Conservation (phyloP, 2,888 invertebrate species). For the Troides oblongomaculatus region DNA sequence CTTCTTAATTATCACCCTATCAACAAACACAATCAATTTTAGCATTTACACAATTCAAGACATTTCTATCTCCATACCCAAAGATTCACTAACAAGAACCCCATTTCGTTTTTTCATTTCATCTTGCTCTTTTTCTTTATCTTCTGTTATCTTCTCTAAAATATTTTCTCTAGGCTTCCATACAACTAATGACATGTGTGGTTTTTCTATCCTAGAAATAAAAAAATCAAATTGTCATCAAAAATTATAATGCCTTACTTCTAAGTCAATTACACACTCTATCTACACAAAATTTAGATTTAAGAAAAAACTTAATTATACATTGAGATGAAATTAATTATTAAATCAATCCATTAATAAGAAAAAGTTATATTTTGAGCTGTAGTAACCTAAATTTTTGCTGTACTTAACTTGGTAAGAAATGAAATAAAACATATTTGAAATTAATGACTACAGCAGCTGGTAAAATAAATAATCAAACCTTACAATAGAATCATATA, state of each 20-base stretch:
- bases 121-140: constrained; percentile 49
- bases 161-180: constrained; percentile 87
- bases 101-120: constrained; percentile 57
- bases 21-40: background rate
- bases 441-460: no score
- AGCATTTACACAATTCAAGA: constrained; percentile 40
- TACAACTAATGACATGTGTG: constrained; percentile 88
- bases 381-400: no score
- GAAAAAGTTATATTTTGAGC: no score
- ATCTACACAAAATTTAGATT: background rate
- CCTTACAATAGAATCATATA: background rate
- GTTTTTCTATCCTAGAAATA: constrained; percentile 80
- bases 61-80: constrained; percentile 66
- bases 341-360: no score
- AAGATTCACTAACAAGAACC: constrained; percentile 52
- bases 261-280: background rate
- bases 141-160: constrained; percentile 52
- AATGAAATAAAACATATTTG: no score
- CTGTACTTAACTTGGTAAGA: no score
- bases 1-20: background rate
- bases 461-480: no score
- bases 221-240: background rate
- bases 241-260: no score
- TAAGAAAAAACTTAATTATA: background rate
- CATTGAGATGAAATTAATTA: no score